Base-by-base conservation (phyloP, 2,113 vertebrate genomes). In the Hemiscyllium ocellatum region DNA sequence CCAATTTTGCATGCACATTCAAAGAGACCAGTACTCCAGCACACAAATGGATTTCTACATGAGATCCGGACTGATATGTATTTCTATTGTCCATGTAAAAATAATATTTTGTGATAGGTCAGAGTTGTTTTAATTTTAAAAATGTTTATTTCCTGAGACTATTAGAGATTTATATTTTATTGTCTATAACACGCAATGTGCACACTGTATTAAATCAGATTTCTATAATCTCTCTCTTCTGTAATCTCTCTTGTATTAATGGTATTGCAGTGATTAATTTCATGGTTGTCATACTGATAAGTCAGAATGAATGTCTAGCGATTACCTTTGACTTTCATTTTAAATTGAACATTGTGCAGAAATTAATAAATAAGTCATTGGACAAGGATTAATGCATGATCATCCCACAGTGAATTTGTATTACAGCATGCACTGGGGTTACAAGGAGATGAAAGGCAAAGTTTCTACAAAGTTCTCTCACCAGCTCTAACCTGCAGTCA, bases 241-340 rank as follows among this genome's bases (percentile, higher is more conserved):
- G 50, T 72, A 29, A 69, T 70, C 56, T 61, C 56, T 61, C 56
- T 61, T 61, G 56, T 10, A 15, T 50, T 61, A 52, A 26, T 90
- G 72, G 70, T 95, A 95, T 72, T 70, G 19, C 93, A 72, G 22
- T 95, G 66, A 70, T 72, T 70, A 50, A 95, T 95, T 95, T 72
- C 69, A 72, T 95, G 94, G 37, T 52, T 47, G 6, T 29, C 42
- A 47, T 72, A 22, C 68, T 95, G 68, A 24, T 95, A 76, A 72
- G 26, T 95, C 94, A 76, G 12, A 94, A 68, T 94, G 66, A 94
- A 47, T 94, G 93, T 70, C 66, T 37, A 70, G n/a, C 20, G 26
- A 72, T 95, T 50, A 50, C 8, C 50, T 15, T 52, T 29, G 8
- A 52, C 22, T 72, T 95, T 72, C 69, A 70, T 76, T 95, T 95